A percentile compares a stretch with the other conserved stretches of the same genome.
phyloP scores from a whole-genome alignment of 2,888 invertebrate genomes.

The Conistra vaccinii region DNA sequence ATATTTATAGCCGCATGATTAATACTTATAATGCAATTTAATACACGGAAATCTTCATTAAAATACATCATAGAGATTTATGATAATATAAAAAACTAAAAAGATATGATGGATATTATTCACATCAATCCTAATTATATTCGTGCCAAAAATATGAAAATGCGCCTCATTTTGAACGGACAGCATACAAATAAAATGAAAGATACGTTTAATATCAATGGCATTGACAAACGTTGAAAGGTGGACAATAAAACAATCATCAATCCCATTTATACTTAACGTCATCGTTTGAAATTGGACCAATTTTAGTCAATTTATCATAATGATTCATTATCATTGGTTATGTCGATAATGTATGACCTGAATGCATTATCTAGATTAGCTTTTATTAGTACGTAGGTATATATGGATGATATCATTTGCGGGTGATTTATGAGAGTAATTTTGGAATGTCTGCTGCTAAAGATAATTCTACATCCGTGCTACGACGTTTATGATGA shows the following conservation, averaged over 20 bases:
- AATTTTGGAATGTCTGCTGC: slow-evolving; percentile 37
- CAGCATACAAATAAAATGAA: slow-evolving; percentile 33
- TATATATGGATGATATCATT: slow-evolving; percentile 47
- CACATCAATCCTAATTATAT: slow-evolving; percentile 7
- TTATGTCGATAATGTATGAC: slow-evolving; percentile 54
- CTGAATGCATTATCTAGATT: slow-evolving; percentile 62
- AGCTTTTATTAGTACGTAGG: slow-evolving; percentile 52
- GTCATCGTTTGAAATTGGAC: slow-evolving; percentile 58
- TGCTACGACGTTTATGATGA: slow-evolving; percentile 5
- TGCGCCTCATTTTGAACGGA: slow-evolving; percentile 10
- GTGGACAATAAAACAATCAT: slow-evolving; percentile 55
- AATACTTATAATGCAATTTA: neutral
- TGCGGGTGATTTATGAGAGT: slow-evolving; percentile 49
- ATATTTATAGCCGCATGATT: neutral
- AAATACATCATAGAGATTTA: neutral
- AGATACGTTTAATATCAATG: slow-evolving; percentile 35
- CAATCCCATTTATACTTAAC: slow-evolving; percentile 47
- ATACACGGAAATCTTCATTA: neutral
- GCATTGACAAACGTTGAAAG: slow-evolving; percentile 53
- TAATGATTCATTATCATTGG: slow-evolving; percentile 61
- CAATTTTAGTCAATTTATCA: slow-evolving; percentile 61
- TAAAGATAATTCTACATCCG: slow-evolving; percentile 40
- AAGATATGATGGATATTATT: neutral
- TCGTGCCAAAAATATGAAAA: slow-evolving; percentile 26
- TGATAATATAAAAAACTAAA: neutral